phyloP scores from a whole-genome alignment of 1,140 invertebrate species.

The Cherax destructor region DNA sequence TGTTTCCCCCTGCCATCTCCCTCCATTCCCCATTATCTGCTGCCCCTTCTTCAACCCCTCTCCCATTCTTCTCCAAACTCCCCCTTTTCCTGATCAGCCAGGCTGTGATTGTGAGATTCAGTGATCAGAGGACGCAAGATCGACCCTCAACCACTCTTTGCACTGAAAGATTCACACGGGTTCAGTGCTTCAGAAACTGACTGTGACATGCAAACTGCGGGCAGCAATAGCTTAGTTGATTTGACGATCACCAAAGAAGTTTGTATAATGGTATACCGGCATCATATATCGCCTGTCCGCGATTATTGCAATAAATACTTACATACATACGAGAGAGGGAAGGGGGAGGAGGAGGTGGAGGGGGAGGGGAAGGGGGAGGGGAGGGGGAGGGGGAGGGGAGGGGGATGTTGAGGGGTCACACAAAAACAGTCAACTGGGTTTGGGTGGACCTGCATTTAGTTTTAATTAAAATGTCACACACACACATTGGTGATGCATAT shows the following conservation, averaged over 20 bases:
- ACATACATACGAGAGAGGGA: neutral
- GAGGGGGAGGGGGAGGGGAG: neutral
- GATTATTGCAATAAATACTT: neutral
- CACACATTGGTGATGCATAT: neutral
- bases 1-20: neutral
- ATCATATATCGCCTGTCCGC: neutral
- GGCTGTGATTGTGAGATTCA: too few species aligned
- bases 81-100: too few species aligned
- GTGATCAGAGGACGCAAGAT: too few species aligned
- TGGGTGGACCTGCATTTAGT: neutral
- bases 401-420: neutral
- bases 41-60: too few species aligned
- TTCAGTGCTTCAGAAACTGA: too few species aligned
- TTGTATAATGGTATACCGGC: too few species aligned
- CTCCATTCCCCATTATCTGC: neutral
- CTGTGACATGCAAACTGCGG: too few species aligned
- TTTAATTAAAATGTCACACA: constrained; percentile 15
- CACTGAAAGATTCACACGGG: too few species aligned
- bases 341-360: neutral
- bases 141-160: too few species aligned
- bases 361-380: neutral
- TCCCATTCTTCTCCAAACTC: too few species aligned
- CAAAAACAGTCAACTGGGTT: neutral
- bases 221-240: too few species aligned
- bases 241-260: too few species aligned